Evolutionary conservation across 2,888 invertebrate genomes (phyloP), one percentile per base, ranked within the genome.

Genomic region (Therioaphis trifolii): DNA sequence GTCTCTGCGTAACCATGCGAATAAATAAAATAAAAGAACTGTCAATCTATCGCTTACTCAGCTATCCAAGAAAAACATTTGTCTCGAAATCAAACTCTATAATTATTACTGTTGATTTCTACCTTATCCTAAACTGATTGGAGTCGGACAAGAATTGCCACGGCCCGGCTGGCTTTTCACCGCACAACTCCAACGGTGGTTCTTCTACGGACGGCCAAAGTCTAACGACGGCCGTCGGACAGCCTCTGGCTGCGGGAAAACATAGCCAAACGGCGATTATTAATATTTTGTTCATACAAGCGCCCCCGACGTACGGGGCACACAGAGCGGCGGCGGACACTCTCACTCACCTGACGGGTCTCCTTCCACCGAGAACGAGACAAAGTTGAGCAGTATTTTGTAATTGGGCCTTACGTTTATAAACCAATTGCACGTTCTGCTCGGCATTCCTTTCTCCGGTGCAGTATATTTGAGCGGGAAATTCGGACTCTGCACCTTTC

Each of bases 371-470:
- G 95, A 94, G 88, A 99, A 97, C 86, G 92, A 92, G 88, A 96
- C 94, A 89, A 99, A 96, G 89, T 96, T 94, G 88, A 99, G 92
- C 88, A 98, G 92, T 87, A 99, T 93, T 88, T 94, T 93, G 89
- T 96, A 95, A 87, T 93, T 93, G 49, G 94, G 94, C 86, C 94
- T 92, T 85, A 96, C 97, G 85, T 93, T 94, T 88, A 99, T 95
- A 89, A 94, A 95, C 99, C 99, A 99, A 90, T 98, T 97, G 90
- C 99, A 99, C 86, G 95, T 95, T 89, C 94, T 93, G 86, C 95
- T 95, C 75, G 96, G 94, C 86, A 93, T 91, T 80, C 94, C 94
- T 86, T 93, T 92, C 68, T 92, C 90, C 2, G 95, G 95, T 72
- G 95, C 93, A 88, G 94, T 94, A 90, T 99, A 99, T 87, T 96